Evolutionary conservation across 2,113 vertebrate species (phyloP).

Genomic region (Tetrao urogallus): DNA sequence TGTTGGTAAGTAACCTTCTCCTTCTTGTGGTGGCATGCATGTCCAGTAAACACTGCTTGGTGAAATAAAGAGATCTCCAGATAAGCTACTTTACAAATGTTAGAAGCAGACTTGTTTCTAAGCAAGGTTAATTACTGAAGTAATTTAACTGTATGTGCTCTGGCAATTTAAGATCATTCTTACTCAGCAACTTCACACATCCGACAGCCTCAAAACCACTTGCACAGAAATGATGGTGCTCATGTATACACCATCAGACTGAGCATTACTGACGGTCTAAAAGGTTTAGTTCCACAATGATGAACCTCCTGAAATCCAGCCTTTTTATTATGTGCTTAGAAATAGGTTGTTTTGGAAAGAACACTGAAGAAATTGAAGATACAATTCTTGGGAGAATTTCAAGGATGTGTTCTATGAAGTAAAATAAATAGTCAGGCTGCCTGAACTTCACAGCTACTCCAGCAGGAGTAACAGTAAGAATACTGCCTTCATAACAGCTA

Average conservation of each 20-base stretch:
- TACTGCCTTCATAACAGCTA: neutral
- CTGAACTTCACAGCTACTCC: neutral
- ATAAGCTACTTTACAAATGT: fast-evolving
- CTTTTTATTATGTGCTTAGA: neutral
- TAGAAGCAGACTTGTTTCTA: neutral
- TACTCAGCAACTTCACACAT: neutral
- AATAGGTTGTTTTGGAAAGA: neutral
- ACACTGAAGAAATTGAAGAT: neutral
- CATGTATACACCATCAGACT: neutral
- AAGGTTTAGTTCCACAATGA: neutral
- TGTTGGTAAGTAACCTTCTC: neutral
- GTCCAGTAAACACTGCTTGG: neutral
- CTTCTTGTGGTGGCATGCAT: neutral
- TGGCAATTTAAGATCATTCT: neutral
- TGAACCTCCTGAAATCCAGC: neutral
- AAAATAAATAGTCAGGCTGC: neutral
- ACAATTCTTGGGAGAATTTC: neutral
- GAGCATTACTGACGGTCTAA: neutral
- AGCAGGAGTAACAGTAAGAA: neutral
- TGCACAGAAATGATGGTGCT: neutral
- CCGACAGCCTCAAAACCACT: neutral
- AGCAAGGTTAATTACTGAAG: neutral
- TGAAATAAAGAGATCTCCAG: neutral
- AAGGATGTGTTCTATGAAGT: neutral
- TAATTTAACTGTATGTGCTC: neutral